Evolutionary conservation across 53 echinoderm and acorn worm genomes (phyloP).

Genomic region (Arbacia lixula): DNA sequence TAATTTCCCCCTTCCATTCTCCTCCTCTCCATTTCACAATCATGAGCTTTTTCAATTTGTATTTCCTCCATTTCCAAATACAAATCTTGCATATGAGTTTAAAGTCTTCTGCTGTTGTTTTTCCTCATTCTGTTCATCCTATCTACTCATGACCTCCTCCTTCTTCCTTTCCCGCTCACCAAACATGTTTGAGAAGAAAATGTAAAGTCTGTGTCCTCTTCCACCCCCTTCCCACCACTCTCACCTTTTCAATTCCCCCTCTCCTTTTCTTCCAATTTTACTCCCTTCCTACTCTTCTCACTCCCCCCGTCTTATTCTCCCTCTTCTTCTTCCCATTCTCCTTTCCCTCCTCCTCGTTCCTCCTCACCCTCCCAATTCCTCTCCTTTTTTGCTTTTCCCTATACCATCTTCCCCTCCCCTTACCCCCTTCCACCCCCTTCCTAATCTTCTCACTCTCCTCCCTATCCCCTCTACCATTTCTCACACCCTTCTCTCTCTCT

Average conservation of each 20-base stretch:
- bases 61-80: too few species aligned
- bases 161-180: background rate
- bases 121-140: background rate
- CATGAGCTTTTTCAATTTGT: too few species aligned
- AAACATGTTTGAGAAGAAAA: background rate
- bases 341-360: background rate
- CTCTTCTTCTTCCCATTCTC: background rate
- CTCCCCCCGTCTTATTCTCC: background rate
- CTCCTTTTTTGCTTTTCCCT: conserved; percentile 10
- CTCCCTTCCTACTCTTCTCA: background rate
- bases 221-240: background rate
- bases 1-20: background rate
- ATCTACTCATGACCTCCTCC: background rate
- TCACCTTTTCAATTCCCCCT: background rate
- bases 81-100: too few species aligned
- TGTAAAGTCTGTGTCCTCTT: too few species aligned
- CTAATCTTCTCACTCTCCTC: too few species aligned
- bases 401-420: too few species aligned
- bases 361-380: background rate
- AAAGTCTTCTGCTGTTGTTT: too few species aligned
- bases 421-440: too few species aligned
- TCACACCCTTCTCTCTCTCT: too few species aligned
- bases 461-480: too few species aligned
- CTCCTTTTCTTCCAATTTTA: too few species aligned
- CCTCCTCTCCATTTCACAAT: too few species aligned